Conservation (phyloP, 2,888 invertebrate genomes). For the Erpobdella octoculata region DNA sequence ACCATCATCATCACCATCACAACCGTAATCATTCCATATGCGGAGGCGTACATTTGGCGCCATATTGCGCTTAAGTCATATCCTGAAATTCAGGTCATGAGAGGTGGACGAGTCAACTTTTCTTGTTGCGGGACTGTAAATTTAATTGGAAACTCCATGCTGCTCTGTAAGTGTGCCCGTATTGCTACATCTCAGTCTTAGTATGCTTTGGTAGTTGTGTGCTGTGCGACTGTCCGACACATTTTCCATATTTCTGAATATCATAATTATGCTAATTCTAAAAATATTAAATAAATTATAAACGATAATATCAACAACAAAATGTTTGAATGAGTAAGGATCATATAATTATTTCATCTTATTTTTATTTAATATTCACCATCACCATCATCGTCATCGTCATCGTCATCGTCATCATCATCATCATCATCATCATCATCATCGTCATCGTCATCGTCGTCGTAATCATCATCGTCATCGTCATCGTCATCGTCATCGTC, state of each 20-base stretch:
- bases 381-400: slow-evolving; percentile 7
- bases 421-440: slow-evolving; percentile 13
- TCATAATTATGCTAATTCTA: not conserved
- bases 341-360: slow-evolving; percentile 6
- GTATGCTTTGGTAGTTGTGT: too few relatives aligned
- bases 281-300: not conserved
- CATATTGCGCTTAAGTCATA: not conserved
- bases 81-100: not conserved
- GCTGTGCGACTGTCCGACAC: too few relatives aligned
- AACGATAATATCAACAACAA: not conserved
- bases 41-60: not conserved
- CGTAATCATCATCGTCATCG: slow-evolving; percentile 11
- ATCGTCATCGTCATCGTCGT: not conserved
- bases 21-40: not conserved
- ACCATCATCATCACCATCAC: not conserved
- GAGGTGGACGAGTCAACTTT: slow-evolving; percentile 5
- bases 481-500: slow-evolving; percentile 14
- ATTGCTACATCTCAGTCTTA: too few relatives aligned
- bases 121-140: too few relatives aligned
- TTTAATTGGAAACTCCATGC: too few relatives aligned
- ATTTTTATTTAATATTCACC: not conserved
- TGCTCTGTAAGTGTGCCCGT: too few relatives aligned
- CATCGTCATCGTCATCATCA: slow-evolving; percentile 17
- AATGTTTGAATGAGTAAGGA: not conserved
- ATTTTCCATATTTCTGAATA: not conserved